Evolutionary conservation across 2,797 vertebrate species (phyloP).

Genomic region (Enteromius argenteus): DNA sequence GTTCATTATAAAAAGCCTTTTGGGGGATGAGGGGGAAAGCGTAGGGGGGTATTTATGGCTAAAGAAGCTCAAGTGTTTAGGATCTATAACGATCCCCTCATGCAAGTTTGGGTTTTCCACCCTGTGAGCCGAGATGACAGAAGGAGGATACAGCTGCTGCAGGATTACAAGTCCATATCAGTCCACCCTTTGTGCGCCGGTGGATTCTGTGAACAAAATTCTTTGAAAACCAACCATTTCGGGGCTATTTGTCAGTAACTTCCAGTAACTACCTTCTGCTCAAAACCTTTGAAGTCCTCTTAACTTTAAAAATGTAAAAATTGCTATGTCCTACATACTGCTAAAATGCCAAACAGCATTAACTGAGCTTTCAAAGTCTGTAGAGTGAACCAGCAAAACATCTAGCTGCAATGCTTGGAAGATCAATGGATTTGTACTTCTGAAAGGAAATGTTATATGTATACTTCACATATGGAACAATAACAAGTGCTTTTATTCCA

Average conservation of each 20-base stretch:
- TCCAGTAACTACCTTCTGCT: background rate
- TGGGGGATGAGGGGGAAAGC: slow-evolving; percentile 13
- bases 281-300: background rate
- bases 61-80: slow-evolving; percentile 55
- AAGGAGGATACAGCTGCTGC: slow-evolving; percentile 59
- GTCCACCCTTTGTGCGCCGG: slow-evolving; percentile 49
- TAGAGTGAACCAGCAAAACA: background rate
- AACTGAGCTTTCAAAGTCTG: background rate
- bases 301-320: background rate
- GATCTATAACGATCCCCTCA: slow-evolving; percentile 60
- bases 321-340: background rate
- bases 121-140: slow-evolving; percentile 44
- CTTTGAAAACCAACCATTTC: background rate
- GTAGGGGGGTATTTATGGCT: slow-evolving; percentile 49
- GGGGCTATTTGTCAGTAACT: background rate
- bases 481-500: slow-evolving; percentile 13
- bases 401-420: slow-evolving; percentile 21
- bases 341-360: background rate
- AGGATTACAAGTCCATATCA: slow-evolving; percentile 56
- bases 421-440: slow-evolving; percentile 3
- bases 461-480: slow-evolving; percentile 4
- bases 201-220: slow-evolving; percentile 28
- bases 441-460: slow-evolving; percentile 34
- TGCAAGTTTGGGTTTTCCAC: slow-evolving; percentile 50
- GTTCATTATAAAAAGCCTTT: slow-evolving; percentile 64